phyloP scores from a whole-genome alignment of 2,888 invertebrate species.

The Invenusta paracnida region DNA sequence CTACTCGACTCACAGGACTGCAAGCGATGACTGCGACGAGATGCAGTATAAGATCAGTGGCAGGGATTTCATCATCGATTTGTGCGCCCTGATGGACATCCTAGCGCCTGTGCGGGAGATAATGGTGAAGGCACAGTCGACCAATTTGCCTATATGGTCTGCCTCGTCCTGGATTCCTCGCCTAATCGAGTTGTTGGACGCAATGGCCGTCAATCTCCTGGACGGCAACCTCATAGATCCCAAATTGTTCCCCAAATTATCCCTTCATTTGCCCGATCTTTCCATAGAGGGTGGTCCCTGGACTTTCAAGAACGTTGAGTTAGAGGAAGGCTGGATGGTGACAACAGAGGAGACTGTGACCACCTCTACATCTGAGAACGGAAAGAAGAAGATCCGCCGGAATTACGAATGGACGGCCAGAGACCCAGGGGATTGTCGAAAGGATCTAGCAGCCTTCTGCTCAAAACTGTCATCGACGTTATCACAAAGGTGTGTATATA shows the following conservation, averaged over 20 bases:
- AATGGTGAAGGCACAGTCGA: background rate
- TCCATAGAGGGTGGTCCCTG: background rate
- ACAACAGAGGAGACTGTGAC: background rate
- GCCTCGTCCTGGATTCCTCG: background rate
- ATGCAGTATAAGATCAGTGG: background rate
- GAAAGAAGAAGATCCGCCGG: background rate
- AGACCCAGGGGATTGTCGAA: background rate
- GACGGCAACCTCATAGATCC: background rate
- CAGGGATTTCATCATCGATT: background rate
- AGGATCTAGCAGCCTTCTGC: background rate
- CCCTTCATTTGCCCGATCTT: background rate
- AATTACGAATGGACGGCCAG: background rate
- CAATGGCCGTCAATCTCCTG: background rate
- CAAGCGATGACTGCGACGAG: background rate
- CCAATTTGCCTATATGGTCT: background rate
- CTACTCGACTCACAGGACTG: background rate
- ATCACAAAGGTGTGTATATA: no score
- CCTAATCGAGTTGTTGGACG: background rate
- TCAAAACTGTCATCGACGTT: no score
- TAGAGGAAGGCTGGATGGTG: background rate
- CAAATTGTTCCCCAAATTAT: background rate
- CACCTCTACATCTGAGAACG: background rate
- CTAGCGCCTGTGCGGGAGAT: background rate
- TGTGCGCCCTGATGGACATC: background rate
- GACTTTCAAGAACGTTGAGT: background rate